Evolutionary conservation across 2,888 invertebrate genomes (phyloP), one percentile per base, ranked within the genome.

Genomic region (Erynnis tages): DNA sequence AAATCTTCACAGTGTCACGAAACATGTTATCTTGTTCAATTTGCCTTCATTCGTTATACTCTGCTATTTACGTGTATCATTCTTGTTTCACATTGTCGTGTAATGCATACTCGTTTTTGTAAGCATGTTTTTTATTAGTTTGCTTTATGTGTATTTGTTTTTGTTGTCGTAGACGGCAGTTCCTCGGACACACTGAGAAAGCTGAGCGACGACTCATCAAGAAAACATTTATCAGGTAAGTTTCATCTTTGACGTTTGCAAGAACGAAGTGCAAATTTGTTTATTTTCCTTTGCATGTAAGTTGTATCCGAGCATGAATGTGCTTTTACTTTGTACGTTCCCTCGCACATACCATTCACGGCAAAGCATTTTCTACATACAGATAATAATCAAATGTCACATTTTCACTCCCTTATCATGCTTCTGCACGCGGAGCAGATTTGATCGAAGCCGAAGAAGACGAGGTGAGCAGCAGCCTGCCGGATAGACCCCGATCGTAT

Each of bases 371-470:
- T 50, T 49, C 13, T 40, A 47, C 59, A 30, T 30, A 27, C 46
- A 64, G 62, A 65, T 30, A 38, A 10, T 49, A 49, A 40, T 66
- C 50, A 69, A 46, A 55, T 63, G 46, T 63, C 66, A 64, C 64
- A 59, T 70, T 62, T 69, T 70, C 71, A 68, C 66, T 57, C 59
- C 66, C 61, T 6, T 40, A 63, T 65, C 68, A 67, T 65, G 69
- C 74, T 76, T 73, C 61, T 69, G 73, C 71, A 66, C 69, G 61
- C 63, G 74, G 73, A 69, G 71, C 85, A 91, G 91, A 91, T 78
- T 87, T 91, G 67, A 81, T 91, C 69, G 91, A 91, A 78, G 90
- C 82, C 57, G 91, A 91, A 63, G 91, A 91, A 69, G 91, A 91
- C 85, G 87, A 84, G 62, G 86, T 86, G 50, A 76, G 78, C 70